Percentiles rank a stretch among this genome's conserved stretches.
Evolutionary conservation across 2,113 vertebrate genomes (phyloP).

Genomic region (Rhinoptilus africanus): DNA sequence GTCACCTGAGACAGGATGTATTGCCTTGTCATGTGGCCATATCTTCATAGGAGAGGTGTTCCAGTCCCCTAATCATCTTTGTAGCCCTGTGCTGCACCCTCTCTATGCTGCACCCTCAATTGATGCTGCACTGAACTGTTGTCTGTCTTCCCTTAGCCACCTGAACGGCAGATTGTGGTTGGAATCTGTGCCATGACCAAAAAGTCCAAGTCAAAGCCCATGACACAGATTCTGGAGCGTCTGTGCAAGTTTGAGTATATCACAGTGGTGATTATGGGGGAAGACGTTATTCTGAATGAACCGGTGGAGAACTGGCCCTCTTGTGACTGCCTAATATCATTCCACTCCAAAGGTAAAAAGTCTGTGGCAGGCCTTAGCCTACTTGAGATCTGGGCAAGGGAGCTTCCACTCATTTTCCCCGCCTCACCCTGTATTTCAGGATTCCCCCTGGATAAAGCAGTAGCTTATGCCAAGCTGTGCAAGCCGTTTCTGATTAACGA

Average conservation of each 20-base stretch:
- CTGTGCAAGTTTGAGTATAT: conserved; percentile 97
- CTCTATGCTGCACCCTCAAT: too few relatives aligned
- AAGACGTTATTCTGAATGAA: conserved; percentile 94
- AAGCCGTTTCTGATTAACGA: conserved; percentile 96
- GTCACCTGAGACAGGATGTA: not conserved
- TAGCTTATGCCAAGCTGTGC: conserved; percentile 93
- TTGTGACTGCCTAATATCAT: conserved; percentile 97
- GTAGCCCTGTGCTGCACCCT: too few relatives aligned
- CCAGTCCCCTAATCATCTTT: too few relatives aligned
- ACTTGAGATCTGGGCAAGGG: not conserved
- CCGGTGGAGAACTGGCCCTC: conserved; percentile 95
- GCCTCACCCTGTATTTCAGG: conserved; percentile 71
- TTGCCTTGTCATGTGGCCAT: fast-evolving
- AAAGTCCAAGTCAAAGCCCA: conserved; percentile 99
- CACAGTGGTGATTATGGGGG: conserved; percentile 96
- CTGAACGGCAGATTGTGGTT: conserved; percentile 92
- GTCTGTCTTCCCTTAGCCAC: conserved; percentile 75
- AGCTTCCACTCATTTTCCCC: not conserved
- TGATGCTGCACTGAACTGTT: not conserved
- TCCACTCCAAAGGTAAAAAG: conserved; percentile 93
- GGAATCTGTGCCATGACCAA: conserved; percentile 99
- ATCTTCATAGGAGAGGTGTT: too few relatives aligned
- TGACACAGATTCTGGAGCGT: conserved; percentile 98
- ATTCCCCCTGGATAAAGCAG: conserved; percentile 96
- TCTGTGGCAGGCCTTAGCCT: not conserved